A percentile compares a stretch with the other conserved stretches of the same genome.
These are phyloP conservation scores for Ochropacha duplaris DNA, from an alignment of 2,888 invertebrate genomes.

Conservation along the genomic window DNA sequence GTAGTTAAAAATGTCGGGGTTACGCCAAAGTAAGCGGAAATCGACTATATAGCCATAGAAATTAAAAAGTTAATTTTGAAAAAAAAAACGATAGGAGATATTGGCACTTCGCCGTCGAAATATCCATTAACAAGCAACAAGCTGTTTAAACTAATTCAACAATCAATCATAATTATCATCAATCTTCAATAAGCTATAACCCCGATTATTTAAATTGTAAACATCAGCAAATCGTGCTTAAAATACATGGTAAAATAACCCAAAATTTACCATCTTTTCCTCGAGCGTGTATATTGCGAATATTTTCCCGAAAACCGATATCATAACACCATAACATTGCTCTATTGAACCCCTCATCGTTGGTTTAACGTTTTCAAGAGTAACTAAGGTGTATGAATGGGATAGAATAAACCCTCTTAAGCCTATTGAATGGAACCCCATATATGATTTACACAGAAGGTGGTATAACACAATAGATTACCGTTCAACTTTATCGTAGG, in stretches of 20 bases:
- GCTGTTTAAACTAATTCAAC: background rate
- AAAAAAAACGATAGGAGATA: no score
- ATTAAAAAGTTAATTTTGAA: no score
- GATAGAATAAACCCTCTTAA: slow-evolving; percentile 49
- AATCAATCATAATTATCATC: background rate
- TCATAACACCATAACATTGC: slow-evolving; percentile 23
- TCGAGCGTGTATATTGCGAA: background rate
- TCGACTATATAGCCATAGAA: no score
- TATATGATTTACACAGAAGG: slow-evolving; percentile 54
- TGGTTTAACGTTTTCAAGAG: slow-evolving; percentile 32
- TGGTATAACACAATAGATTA: slow-evolving; percentile 48
- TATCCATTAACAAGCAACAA: no score
- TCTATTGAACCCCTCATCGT: slow-evolving; percentile 36
- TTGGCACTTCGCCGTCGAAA: no score
- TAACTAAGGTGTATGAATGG: slow-evolving; percentile 58
- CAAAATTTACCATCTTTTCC: background rate
- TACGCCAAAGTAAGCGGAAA: no score
- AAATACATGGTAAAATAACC: background rate
- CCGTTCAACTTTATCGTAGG: slow-evolving; percentile 21
- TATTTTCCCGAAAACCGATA: background rate
- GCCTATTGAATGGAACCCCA: slow-evolving; percentile 46
- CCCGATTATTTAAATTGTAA: no score
- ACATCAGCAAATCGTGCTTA: background rate
- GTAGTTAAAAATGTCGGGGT: no score
- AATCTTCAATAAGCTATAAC: no score